phyloP scores from a whole-genome alignment of 2,888 invertebrate species.

The Abrostola triplasia region DNA sequence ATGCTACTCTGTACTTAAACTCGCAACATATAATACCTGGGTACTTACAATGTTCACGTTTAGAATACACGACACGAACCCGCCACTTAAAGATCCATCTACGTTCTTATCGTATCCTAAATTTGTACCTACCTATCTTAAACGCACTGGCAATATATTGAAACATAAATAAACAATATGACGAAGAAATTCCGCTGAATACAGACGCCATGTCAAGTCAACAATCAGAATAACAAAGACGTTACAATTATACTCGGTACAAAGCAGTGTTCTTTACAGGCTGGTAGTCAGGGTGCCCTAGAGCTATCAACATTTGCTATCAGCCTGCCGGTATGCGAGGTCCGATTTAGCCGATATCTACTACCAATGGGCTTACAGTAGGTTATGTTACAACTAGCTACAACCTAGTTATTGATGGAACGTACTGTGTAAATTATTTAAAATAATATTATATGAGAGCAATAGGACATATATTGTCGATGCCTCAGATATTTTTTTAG shows the following conservation, averaged over 20 bases:
- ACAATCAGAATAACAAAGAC: not conserved
- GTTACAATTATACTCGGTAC: not conserved
- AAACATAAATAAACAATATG: no score
- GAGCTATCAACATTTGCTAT: not conserved
- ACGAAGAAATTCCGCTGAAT: no score
- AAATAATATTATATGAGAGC: no score
- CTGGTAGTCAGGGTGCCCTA: not conserved
- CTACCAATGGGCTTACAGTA: conserved; percentile 1
- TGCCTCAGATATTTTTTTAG: no score
- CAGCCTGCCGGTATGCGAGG: conserved; percentile 1
- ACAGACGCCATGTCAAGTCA: not conserved
- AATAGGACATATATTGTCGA: no score
- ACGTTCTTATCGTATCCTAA: no score
- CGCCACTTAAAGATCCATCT: no score
- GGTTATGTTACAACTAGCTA: not conserved
- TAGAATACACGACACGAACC: not conserved
- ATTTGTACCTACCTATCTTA: no score
- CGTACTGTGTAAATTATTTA: not conserved
- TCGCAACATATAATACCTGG: no score
- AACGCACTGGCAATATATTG: no score
- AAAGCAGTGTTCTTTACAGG: not conserved
- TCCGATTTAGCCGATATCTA: not conserved
- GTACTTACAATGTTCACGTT: not conserved
- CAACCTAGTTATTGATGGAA: not conserved
- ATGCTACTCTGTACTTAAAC: not conserved